Evolutionary conservation across 2,888 invertebrate genomes (phyloP), one percentile per base, ranked within the genome.

Genomic region (Hedychridium roseum): DNA sequence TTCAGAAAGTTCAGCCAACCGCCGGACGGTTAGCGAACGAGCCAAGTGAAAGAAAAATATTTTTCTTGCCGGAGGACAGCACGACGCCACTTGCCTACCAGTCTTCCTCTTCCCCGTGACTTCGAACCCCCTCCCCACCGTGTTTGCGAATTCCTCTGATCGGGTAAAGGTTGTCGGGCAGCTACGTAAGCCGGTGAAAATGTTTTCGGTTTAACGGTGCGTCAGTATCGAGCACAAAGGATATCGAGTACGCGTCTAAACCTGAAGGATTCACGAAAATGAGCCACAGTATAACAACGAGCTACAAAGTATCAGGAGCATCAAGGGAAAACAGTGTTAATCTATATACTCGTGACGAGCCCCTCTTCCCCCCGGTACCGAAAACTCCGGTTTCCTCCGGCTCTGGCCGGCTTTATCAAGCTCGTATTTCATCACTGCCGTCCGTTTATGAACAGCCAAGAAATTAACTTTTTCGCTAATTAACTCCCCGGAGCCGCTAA

Each of bases 401-500:
- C 57, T 61, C 56, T 60, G 58, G 50, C 62, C 63, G 69, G 65
- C 66, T 76, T 76, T 76, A 76, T 76, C 76, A 74, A 70, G 64
- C 72, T 76, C 76, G 68, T 76, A 75, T 76, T 76, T 76, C 76
- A 75, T 73, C 70, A 67, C 66, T 58, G 66, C 66, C 69, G 70
- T 71, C 69, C 73, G 67, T 71, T 75, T 74, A 75, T 70, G 64
- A 74, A 63, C 68, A 62, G 61, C 65, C 68, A 70, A 74, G 76
- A 74, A 76, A 76, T 76, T 70, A 76, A 76, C 71, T 75, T 76
- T 73, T 75, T 75, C 74, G 70, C 74, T 76, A 76, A 76, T 76
- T 76, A 76, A 76, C 74, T 76, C 75, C 74, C 73, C 54, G 46
- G 70, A 71, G 70, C 49, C 66, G 66, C 70, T 74, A 76, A 76